Percentiles rank a stretch among this genome's conserved stretches.
Evolutionary conservation across 2,888 invertebrate genomes (phyloP).

Genomic region (Melieria picta): DNA sequence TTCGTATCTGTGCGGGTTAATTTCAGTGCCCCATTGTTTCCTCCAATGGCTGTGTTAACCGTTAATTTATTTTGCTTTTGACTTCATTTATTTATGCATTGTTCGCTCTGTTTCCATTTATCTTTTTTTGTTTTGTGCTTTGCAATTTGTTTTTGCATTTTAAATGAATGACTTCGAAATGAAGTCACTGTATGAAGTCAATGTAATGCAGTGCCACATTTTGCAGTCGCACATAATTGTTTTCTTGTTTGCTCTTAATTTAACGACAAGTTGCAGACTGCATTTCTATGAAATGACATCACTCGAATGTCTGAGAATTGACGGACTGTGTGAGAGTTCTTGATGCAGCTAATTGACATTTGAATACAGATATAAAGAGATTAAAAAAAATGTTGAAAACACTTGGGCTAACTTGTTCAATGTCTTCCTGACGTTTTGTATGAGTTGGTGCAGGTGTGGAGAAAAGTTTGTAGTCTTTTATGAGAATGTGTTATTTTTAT

Average conservation of each 20-base stretch:
- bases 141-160: conserved; percentile 20
- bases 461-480: no score
- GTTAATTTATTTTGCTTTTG: conserved; percentile 31
- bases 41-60: conserved; percentile 11
- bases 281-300: conserved; percentile 23
- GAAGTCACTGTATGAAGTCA: conserved; percentile 16
- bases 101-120: neutral
- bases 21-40: conserved; percentile 6
- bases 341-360: no score
- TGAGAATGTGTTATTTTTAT: no score
- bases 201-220: neutral
- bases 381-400: no score
- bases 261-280: neutral
- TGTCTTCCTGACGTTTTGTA: no score
- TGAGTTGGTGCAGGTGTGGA: no score
- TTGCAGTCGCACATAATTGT: neutral
- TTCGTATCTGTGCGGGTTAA: neutral
- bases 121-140: no score
- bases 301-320: neutral
- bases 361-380: no score
- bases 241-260: neutral
- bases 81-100: conserved; percentile 23
- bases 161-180: conserved; percentile 24
- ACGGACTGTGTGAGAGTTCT: no score
- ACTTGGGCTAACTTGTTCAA: no score